Base-by-base conservation (phyloP, 2,113 vertebrate genomes). In the Chaetodon trifascialis region DNA sequence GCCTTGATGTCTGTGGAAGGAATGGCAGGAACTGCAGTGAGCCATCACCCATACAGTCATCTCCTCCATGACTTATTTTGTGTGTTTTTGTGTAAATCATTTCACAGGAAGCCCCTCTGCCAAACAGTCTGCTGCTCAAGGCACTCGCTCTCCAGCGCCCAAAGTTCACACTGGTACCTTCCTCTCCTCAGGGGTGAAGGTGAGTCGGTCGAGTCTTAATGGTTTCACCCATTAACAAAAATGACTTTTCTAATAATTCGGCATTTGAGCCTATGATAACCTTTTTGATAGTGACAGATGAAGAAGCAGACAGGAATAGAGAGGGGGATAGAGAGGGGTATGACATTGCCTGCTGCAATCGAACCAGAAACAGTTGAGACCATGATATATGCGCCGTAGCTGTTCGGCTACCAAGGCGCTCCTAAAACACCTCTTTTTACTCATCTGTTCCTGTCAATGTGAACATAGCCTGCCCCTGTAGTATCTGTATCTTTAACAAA, bases 181-280 rank as follows among this genome's bases (percentile, higher is more conserved):
- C 89, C 95, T 97, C 82, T 96, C 97, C 7, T 97, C 97, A 36
- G 94, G 96, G 70, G 94, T 99, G 77, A 99, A 99, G 97, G 98
- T 99, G 95, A 97, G 84, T 66, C 54, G 0, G 11, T 17, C 46
- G 15, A 40, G 7, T 40, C 40, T 73, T 30, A 46, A 55, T n/a
- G 5, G 17, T 83, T 54, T 73, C 25, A 30, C 16, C 7, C 9
- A 62, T 55, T 25, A 36, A 65, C 11, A 19, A 17, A 10, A 68
- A 38, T 30, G 1, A 30, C 30, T 30, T 30, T 30, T 30, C 30
- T 30, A 3, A 30, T 30, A 30, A 2, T 30, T 30, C 30, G 30
- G 30, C 30, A 30, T 30, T 30, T 30, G 30, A 2, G 30, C 30
- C 30, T 30, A 30, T 30, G 30, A 30, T 30, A 30, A 3, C 30